Conservation (phyloP, 1,140 invertebrate species). For the Diabrotica virgifera region DNA sequence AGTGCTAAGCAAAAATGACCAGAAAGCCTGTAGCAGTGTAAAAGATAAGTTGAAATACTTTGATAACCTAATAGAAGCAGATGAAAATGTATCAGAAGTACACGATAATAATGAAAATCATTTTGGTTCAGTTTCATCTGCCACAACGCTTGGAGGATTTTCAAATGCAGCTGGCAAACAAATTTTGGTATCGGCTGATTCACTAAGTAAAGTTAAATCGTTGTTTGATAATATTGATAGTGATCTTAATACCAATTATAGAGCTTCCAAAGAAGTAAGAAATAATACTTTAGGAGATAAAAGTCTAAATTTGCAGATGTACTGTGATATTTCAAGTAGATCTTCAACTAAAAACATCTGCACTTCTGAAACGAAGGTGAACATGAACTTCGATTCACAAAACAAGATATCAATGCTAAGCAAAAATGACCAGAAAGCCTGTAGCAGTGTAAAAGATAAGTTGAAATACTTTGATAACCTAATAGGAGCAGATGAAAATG, state of each 20-base stretch:
- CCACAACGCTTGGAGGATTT: constrained; percentile 22
- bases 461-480: constrained; percentile 4
- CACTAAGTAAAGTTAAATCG: constrained; percentile 2
- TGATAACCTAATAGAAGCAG: background rate
- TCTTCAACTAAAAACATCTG: too few relatives aligned
- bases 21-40: background rate
- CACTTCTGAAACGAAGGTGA: too few relatives aligned
- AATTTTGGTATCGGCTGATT: constrained; percentile 23
- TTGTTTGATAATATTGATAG: constrained; percentile 8
- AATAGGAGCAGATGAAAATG: background rate
- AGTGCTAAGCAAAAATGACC: too few relatives aligned
- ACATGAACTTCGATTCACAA: too few relatives aligned
- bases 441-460: constrained; percentile 4
- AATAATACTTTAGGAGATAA: too few relatives aligned
- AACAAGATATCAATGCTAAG: too few relatives aligned
- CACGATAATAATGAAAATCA: too few relatives aligned
- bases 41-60: constrained; percentile 8
- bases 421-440: too few relatives aligned
- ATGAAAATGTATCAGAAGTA: background rate
- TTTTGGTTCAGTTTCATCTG: too few relatives aligned
- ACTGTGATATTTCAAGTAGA: too few relatives aligned
- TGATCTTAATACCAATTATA: background rate
- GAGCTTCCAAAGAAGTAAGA: too few relatives aligned
- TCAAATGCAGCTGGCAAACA: constrained; percentile 24
- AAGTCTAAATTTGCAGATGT: too few relatives aligned